phyloP scores from a whole-genome alignment of 2,888 invertebrate species.

The Cephalotes varians region DNA sequence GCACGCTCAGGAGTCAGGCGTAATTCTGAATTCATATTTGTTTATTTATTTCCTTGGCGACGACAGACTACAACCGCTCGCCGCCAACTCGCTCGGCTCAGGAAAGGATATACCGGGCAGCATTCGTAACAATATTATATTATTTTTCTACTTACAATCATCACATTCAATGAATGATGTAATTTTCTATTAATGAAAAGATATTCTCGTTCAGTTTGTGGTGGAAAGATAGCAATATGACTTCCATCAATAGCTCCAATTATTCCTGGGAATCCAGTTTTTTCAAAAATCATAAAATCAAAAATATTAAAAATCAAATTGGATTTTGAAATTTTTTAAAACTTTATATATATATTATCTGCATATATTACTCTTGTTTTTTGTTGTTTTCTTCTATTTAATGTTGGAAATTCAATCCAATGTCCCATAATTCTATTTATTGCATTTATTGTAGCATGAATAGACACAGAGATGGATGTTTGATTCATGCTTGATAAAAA shows the following conservation, averaged over 20 bases:
- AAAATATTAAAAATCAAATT: not conserved
- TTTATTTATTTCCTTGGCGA: too few species aligned
- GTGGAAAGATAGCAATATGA: not conserved
- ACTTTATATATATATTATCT: not conserved
- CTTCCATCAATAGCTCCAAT: conserved; percentile 5
- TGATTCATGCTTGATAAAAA: conserved; percentile 17
- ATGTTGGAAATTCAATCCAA: conserved; percentile 3
- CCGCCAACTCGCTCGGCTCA: too few species aligned
- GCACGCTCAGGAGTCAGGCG: too few species aligned
- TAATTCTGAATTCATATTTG: too few species aligned
- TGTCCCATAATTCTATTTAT: not conserved
- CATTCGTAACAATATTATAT: not conserved
- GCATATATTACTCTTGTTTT: not conserved
- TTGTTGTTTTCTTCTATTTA: not conserved
- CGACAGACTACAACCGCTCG: too few species aligned
- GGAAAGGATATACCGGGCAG: too few species aligned
- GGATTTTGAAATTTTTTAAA: not conserved
- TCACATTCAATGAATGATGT: not conserved
- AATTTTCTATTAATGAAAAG: not conserved
- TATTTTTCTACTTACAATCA: not conserved
- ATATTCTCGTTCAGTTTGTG: not conserved
- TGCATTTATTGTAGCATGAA: conserved; percentile 6
- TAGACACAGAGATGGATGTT: not conserved
- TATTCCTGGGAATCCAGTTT: conserved; percentile 18
- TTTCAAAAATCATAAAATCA: conserved; percentile 20